These are phyloP conservation scores for Epistrophella euchroma DNA, from an alignment of 2,888 invertebrate genomes.

Conservation along the genomic window DNA sequence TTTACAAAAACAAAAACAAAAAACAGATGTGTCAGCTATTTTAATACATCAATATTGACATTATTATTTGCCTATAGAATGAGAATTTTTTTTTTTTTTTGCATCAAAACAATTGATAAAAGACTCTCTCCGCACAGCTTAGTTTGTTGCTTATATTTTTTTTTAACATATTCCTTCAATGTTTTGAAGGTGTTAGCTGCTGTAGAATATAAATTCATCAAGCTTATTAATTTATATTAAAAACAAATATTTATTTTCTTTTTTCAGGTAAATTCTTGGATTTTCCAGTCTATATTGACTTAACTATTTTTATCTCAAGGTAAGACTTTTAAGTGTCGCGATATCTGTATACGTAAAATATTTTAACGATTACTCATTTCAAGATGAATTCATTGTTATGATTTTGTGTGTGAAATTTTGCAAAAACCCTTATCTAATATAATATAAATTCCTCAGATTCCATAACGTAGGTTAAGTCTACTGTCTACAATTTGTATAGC, in stretches of 20 bases:
- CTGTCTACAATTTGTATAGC: neutral
- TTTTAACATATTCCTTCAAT: neutral
- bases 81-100: no score
- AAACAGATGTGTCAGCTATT: no score
- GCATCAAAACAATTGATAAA: no score
- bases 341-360: neutral
- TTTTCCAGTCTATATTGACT: constrained; percentile 15
- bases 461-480: neutral
- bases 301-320: constrained; percentile 36
- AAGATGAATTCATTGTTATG: neutral
- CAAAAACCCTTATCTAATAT: constrained; percentile 4
- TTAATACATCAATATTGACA: no score
- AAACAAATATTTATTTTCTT: constrained; percentile 29
- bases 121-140: no score
- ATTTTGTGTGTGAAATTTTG: neutral
- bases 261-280: constrained; percentile 47
- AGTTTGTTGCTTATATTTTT: neutral
- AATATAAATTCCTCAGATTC: neutral
- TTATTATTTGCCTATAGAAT: no score
- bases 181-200: neutral
- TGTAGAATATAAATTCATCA: neutral
- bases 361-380: constrained; percentile 9
- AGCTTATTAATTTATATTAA: constrained; percentile 11
- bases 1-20: no score
- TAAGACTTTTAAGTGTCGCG: constrained; percentile 12